Percentiles rank a stretch among this genome's conserved stretches.
These are phyloP conservation scores for Spea multiplicata DNA, from an alignment of 2,113 vertebrate species.

Conservation along the genomic window DNA sequence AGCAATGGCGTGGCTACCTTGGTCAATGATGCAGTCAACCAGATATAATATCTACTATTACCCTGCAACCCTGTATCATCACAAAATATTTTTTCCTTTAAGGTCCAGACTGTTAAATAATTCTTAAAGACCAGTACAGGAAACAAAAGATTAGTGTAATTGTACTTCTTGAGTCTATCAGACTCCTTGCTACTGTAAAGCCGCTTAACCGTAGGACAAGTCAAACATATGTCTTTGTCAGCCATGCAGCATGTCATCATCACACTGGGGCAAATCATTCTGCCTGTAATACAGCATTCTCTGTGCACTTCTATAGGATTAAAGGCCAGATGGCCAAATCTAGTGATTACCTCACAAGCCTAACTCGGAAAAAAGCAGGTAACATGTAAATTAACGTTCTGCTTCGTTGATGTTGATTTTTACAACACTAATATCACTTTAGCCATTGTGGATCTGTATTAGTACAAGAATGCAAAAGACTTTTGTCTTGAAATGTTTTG, in stretches of 20 bases:
- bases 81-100: too few relatives aligned
- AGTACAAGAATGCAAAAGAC: too few relatives aligned
- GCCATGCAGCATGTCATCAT: slow-evolving; percentile 30
- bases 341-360: slow-evolving; percentile 52
- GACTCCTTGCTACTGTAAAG: not conserved
- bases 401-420: not conserved
- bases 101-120: too few relatives aligned
- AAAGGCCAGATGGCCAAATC: slow-evolving; percentile 49
- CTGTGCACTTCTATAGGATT: slow-evolving; percentile 41
- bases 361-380: slow-evolving; percentile 6
- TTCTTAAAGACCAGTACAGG: too few relatives aligned
- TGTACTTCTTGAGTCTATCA: not conserved
- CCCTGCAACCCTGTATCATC: too few relatives aligned
- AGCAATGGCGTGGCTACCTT: too few relatives aligned
- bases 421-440: not conserved
- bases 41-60: too few relatives aligned
- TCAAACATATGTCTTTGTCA: slow-evolving; percentile 43
- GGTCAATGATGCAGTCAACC: too few relatives aligned
- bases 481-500: not conserved
- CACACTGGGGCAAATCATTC: slow-evolving; percentile 32
- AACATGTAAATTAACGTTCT: slow-evolving; percentile 1
- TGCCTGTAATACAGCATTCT: slow-evolving; percentile 25
- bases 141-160: too few relatives aligned
- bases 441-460: not conserved
- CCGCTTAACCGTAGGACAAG: not conserved